These are phyloP conservation scores for Holothuria leucospilota DNA, from an alignment of 53 echinoderm and acorn worm species.

Conservation along the genomic window DNA sequence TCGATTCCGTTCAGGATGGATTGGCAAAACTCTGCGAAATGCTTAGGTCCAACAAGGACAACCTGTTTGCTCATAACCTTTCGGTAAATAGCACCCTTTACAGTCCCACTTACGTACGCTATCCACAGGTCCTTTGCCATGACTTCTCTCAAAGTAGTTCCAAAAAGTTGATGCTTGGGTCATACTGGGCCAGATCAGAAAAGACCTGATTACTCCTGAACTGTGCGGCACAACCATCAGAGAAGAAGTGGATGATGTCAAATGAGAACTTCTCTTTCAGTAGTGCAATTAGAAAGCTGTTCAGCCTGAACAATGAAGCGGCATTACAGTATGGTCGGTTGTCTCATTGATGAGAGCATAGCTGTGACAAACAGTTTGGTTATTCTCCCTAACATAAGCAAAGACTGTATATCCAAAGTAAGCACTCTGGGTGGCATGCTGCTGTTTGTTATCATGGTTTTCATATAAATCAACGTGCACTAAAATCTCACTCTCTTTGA, in stretches of 20 bases:
- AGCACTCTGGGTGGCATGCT: conserved; percentile 55
- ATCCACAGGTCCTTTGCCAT: neutral
- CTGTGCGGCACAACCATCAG: conserved; percentile 25
- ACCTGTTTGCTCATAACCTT: conserved; percentile 15
- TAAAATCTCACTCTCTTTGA: conserved; percentile 23
- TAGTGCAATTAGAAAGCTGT: neutral
- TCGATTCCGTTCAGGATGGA: neutral
- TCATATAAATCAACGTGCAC: conserved; percentile 48
- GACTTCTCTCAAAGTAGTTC: conserved; percentile 2
- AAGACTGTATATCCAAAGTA: conserved; percentile 54
- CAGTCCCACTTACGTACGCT: neutral
- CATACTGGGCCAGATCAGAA: conserved; percentile 4
- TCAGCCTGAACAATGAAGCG: neutral
- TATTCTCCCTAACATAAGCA: conserved; percentile 16
- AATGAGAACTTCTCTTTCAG: conserved; percentile 26
- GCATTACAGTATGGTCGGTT: conserved; percentile 41
- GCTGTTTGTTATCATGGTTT: conserved; percentile 51
- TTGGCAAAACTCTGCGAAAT: conserved; percentile 1
- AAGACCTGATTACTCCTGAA: conserved; percentile 9
- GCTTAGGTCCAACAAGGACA: conserved; percentile 36
- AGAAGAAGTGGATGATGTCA: conserved; percentile 22
- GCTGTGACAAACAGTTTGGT: conserved; percentile 27
- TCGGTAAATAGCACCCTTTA: neutral
- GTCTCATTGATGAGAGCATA: conserved; percentile 37
- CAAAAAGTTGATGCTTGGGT: too few relatives aligned